Evolutionary conservation across 2,797 vertebrate genomes (phyloP).

Genomic region (Urosaurus nigricauda): DNA sequence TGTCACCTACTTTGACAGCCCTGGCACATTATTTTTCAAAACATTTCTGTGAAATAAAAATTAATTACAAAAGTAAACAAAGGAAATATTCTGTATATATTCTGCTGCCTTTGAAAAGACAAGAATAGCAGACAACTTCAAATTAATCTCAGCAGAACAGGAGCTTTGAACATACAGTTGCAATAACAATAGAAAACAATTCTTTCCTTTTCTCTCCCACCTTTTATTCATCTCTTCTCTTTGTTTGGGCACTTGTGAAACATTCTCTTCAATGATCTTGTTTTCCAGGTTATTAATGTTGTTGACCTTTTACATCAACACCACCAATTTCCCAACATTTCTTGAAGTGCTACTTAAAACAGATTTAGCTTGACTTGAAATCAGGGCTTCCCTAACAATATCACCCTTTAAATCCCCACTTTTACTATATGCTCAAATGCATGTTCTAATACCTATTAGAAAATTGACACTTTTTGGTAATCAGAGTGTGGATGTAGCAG

Average conservation of each 20-base stretch:
- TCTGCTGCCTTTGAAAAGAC: conserved; percentile 38
- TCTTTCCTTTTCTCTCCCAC: conserved; percentile 16
- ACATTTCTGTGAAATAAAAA: conserved; percentile 25
- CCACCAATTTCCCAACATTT: conserved; percentile 48
- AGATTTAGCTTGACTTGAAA: conserved; percentile 50
- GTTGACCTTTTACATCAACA: conserved; percentile 63
- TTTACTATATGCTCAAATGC: neutral
- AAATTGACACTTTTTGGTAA: neutral
- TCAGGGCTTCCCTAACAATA: conserved; percentile 27
- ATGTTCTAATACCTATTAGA: neutral
- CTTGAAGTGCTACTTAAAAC: conserved; percentile 54
- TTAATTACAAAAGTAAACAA: conserved; percentile 33
- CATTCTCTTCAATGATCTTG: conserved; percentile 52
- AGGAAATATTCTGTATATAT: neutral
- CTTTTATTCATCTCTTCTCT: conserved; percentile 14
- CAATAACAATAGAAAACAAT: conserved; percentile 42
- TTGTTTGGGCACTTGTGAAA: conserved; percentile 57
- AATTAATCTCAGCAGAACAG: conserved; percentile 19
- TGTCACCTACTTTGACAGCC: conserved; percentile 29
- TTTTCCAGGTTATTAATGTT: conserved; percentile 55
- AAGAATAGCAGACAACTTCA: conserved; percentile 46
- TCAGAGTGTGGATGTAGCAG: neutral
- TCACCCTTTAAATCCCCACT: neutral
- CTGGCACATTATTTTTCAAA: conserved; percentile 16
- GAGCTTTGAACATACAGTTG: neutral